Evolutionary conservation across 2,113 vertebrate genomes (phyloP).

Genomic region (Mionectes macconnelli): DNA sequence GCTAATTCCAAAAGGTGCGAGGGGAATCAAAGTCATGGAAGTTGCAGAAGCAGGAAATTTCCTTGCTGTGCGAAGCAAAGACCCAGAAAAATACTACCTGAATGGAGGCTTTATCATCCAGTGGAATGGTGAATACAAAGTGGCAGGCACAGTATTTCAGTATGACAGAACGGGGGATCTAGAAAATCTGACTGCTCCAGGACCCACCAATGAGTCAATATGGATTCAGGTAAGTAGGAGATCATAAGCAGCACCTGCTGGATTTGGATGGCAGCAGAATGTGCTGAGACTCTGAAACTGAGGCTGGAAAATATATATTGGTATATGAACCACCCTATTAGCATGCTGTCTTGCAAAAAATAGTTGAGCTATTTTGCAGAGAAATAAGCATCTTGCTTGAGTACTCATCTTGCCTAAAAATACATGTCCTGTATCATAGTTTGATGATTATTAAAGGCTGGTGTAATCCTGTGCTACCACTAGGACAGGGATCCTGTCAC

Average conservation of each 20-base stretch:
- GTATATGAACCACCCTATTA: neutral
- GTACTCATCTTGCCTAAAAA: neutral
- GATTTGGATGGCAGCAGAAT: neutral
- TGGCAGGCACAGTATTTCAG: slow-evolving; percentile 87
- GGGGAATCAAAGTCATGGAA: slow-evolving; percentile 90
- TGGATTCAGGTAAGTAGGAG: slow-evolving; percentile 86
- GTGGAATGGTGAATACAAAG: slow-evolving; percentile 95
- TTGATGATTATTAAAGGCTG: neutral
- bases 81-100: slow-evolving; percentile 88
- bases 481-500: neutral
- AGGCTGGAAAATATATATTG: neutral
- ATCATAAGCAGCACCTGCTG: neutral
- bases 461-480: neutral
- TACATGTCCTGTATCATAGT: neutral
- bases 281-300: neutral
- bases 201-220: slow-evolving; percentile 88
- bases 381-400: neutral
- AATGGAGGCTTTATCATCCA: slow-evolving; percentile 97
- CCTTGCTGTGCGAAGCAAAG: slow-evolving; percentile 84
- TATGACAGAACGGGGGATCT: slow-evolving; percentile 91
- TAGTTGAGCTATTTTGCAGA: neutral
- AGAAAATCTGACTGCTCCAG: slow-evolving; percentile 91
- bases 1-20: slow-evolving; percentile 91
- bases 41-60: slow-evolving; percentile 91
- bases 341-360: neutral